These are phyloP conservation scores for Varroa destructor DNA, from an alignment of 1,140 invertebrate species.

Conservation along the genomic window DNA sequence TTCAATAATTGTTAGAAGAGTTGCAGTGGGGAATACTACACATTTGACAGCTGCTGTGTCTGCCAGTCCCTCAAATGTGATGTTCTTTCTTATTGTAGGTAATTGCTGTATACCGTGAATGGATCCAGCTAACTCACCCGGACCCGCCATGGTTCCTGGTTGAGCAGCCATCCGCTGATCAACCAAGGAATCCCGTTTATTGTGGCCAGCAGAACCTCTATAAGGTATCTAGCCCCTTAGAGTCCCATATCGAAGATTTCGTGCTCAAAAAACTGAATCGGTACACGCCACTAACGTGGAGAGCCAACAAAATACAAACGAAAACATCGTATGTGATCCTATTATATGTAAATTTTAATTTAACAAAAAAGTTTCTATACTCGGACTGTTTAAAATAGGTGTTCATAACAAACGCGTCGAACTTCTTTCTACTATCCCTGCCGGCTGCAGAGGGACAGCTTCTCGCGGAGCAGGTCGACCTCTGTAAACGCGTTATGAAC, in stretches of 20 bases:
- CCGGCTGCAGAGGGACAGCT: constrained; percentile 43
- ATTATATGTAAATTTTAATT: too few relatives aligned
- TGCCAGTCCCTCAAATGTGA: too few relatives aligned
- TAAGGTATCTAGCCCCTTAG: not conserved
- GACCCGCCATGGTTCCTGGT: constrained; percentile 29
- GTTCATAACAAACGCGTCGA: constrained; percentile 86
- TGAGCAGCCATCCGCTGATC: constrained; percentile 17
- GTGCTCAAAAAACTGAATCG: too few relatives aligned
- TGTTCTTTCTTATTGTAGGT: constrained; percentile 47
- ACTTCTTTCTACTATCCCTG: constrained; percentile 72
- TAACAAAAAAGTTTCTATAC: too few relatives aligned
- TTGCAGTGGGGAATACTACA: too few relatives aligned
- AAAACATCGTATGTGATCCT: too few relatives aligned
- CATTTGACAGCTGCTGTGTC: too few relatives aligned
- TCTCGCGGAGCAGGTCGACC: constrained; percentile 72
- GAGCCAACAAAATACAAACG: too few relatives aligned
- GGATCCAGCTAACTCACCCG: constrained; percentile 66
- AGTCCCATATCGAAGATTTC: too few relatives aligned
- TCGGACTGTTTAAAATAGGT: too few relatives aligned
- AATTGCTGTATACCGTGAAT: constrained; percentile 86
- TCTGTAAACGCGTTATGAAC: constrained; percentile 87
- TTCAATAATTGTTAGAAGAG: too few relatives aligned
- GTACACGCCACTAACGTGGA: too few relatives aligned
- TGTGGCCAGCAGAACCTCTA: constrained; percentile 26
- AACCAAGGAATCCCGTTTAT: constrained; percentile 20